Conservation (phyloP, 1,140 invertebrate species). For the Sarcophaga bullata region DNA sequence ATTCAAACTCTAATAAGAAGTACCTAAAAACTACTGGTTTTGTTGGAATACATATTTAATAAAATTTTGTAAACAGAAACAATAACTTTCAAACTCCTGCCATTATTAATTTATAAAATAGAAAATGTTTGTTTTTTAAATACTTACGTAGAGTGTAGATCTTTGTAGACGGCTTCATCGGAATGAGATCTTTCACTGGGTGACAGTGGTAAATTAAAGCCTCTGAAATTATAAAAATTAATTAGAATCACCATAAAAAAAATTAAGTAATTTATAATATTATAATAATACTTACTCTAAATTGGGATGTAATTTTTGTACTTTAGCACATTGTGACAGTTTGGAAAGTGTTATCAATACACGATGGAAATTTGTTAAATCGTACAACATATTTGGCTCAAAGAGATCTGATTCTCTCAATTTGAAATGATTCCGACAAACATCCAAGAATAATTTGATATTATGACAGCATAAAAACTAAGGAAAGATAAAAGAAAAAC, state of each 20-base stretch:
- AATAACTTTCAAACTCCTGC: neutral
- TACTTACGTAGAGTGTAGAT: constrained; percentile 79
- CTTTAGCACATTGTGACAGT: constrained; percentile 82
- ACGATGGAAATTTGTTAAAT: constrained; percentile 92
- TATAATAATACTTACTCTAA: constrained; percentile 74
- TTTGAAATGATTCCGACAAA: constrained; percentile 84
- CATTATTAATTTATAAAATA: constrained; percentile 8
- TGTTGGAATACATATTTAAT: neutral
- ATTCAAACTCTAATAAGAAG: neutral
- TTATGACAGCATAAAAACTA: constrained; percentile 96
- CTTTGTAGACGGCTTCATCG: constrained; percentile 86
- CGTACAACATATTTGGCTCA: constrained; percentile 91
- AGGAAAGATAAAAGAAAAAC: constrained; percentile 55
- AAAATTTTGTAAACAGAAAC: neutral
- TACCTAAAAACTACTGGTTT: constrained; percentile 33
- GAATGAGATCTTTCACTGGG: constrained; percentile 72
- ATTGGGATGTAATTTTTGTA: constrained; percentile 68
- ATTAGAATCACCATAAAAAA: neutral
- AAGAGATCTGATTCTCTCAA: constrained; percentile 89
- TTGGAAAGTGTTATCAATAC: constrained; percentile 90
- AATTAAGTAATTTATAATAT: no score
- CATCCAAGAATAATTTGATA: constrained; percentile 89
- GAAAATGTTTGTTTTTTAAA: neutral
- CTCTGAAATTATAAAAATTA: constrained; percentile 69
- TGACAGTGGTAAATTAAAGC: constrained; percentile 74